Evolutionary conservation across 2,888 invertebrate genomes (phyloP).

Genomic region (Rhaphigaster nebulosa): DNA sequence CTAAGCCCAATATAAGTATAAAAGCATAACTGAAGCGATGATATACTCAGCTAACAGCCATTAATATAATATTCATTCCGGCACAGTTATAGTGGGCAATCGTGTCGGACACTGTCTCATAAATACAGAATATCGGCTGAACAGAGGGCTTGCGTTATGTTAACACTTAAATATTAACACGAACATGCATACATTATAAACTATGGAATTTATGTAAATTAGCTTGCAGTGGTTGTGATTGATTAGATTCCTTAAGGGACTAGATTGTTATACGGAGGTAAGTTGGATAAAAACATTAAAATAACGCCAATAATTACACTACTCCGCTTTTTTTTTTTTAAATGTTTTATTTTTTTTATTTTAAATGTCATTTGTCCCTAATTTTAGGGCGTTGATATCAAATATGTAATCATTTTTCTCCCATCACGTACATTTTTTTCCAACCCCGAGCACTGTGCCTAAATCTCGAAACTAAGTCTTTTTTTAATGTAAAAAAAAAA

Average conservation of each 20-base stretch:
- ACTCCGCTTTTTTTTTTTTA: no score
- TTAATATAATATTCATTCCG: neutral
- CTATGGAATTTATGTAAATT: neutral
- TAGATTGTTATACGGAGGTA: neutral
- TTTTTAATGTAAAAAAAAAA: neutral
- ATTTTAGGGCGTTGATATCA: no score
- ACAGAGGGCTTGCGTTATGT: neutral
- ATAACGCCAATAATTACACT: no score
- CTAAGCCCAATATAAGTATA: neutral
- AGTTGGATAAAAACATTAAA: neutral
- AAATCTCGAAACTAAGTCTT: neutral
- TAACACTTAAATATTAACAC: slow-evolving; percentile 25
- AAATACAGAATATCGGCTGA: neutral
- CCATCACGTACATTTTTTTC: no score
- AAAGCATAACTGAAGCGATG: neutral
- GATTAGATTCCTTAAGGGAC: neutral
- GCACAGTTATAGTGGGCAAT: neutral
- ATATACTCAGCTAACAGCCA: neutral
- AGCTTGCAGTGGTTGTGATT: neutral
- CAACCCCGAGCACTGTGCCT: neutral
- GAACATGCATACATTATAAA: slow-evolving; percentile 24
- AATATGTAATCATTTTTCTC: no score
- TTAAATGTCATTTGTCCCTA: no score
- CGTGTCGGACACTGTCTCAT: neutral
- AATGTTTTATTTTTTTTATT: no score